Percentiles rank a stretch among this genome's conserved stretches.
These are phyloP conservation scores for Ephydatia muelleri DNA, from an alignment of 37 sponge, comb jelly and placozoan species.

Conservation along the genomic window DNA sequence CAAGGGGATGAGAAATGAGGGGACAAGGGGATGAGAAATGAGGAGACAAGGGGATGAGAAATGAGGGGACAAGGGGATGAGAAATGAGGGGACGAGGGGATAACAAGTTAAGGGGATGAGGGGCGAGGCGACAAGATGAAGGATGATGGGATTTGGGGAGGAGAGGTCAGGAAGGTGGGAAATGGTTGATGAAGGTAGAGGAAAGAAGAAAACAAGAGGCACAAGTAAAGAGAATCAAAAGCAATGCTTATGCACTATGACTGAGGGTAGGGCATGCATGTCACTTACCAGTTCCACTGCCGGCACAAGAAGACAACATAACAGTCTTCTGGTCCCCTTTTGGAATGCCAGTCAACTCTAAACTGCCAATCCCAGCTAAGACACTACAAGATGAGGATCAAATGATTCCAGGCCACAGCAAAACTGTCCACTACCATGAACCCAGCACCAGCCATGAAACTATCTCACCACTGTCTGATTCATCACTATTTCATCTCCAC, in stretches of 20 bases:
- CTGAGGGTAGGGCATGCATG: background rate
- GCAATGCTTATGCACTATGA: background rate
- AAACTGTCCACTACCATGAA: too few relatives aligned
- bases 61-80: background rate
- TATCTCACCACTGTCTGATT: too few relatives aligned
- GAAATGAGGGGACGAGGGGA: slow-evolving; percentile 25
- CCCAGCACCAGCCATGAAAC: too few relatives aligned
- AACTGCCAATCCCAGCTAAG: slow-evolving; percentile 21
- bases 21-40: too few relatives aligned
- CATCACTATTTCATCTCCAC: too few relatives aligned
- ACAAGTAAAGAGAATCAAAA: background rate
- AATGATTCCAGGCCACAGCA: background rate
- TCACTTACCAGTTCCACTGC: background rate
- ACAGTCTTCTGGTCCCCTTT: background rate
- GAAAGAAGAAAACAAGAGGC: background rate
- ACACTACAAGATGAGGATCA: background rate
- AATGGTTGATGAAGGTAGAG: background rate
- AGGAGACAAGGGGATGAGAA: too few relatives aligned
- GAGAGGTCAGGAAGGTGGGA: background rate
- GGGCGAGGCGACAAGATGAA: background rate
- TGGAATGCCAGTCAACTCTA: slow-evolving; percentile 48
- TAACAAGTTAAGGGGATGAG: background rate
- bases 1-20: too few relatives aligned
- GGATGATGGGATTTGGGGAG: background rate
- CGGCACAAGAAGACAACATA: background rate